Percentiles rank a stretch among this genome's conserved stretches.
Evolutionary conservation across 2,113 vertebrate species (phyloP).

Genomic region (Fregetta grallaria): DNA sequence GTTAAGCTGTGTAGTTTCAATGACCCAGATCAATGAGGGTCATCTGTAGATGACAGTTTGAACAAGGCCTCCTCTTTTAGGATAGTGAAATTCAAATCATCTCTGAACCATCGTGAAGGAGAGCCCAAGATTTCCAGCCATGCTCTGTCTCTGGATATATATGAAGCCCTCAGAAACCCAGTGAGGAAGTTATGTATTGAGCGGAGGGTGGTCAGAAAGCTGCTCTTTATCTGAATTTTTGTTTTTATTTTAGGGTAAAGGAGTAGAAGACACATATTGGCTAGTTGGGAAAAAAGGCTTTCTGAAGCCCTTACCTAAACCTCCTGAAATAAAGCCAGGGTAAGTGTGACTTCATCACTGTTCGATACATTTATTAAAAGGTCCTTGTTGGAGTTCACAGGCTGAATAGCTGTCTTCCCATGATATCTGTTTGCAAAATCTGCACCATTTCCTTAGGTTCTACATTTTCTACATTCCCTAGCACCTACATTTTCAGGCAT

Average conservation of each 20-base stretch:
- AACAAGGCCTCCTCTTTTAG: neutral
- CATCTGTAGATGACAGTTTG: neutral
- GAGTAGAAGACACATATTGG: constrained; percentile 92
- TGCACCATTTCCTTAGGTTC: neutral
- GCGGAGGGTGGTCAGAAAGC: neutral
- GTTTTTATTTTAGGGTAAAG: constrained; percentile 82
- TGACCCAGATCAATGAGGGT: neutral
- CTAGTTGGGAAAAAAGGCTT: constrained; percentile 86
- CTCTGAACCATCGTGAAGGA: neutral
- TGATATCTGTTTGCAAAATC: neutral
- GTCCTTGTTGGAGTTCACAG: neutral
- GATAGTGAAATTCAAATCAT: neutral
- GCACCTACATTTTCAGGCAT: neutral
- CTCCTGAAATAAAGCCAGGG: constrained; percentile 86
- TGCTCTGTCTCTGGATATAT: neutral
- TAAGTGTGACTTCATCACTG: constrained; percentile 65
- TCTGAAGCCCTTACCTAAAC: constrained; percentile 83
- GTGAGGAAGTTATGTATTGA: rapidly evolving
- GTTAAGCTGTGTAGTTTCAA: neutral
- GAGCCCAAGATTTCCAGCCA: neutral
- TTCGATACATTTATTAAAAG: neutral
- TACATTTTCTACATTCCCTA: no score
- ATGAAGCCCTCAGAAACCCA: neutral
- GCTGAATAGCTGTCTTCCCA: neutral
- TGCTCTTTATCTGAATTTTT: neutral